Base-by-base conservation (phyloP, 2,888 invertebrate species). In the Arrhopalites spinosus region DNA sequence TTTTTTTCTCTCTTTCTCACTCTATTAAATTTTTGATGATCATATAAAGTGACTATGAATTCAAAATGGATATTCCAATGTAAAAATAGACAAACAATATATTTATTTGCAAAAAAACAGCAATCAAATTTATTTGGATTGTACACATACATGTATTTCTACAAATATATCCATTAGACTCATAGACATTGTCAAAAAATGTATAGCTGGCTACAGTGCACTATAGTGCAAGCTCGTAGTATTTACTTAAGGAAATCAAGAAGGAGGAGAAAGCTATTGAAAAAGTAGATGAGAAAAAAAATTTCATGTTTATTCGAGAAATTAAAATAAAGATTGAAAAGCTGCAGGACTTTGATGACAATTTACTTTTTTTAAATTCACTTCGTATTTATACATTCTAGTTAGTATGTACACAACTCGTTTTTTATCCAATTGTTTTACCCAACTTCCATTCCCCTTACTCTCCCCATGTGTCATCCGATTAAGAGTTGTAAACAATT, bases 311-410 rank as follows among this genome's bases (percentile, higher is more conserved):
- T 69, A 69, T 69, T 69, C 50, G 25, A 50, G 53, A 53, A 47
- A 69, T 50, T 3, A 3, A 63, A 67, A 30, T 67, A 43, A 25
- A 67, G 66, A 67, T 67, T 50, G 53, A 69, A 69, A 69, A 69
- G 50, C 69, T 69, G 47, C 69, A 74, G 74, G 70, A 75, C 71
- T 75, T 75, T 47, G 71, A 61, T 69, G 75, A 70, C 61, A 70
- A 75, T 75, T 74, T 75, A 69, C 50, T 64, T 63, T 56, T 63
- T 47, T 47, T n/a, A 71, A 75, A 75, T 75, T 53, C 53, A 47
- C 13, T 47, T 7, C 47, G 15, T 17, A 17, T 47, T n/a, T 1
- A 47, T 47, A 17, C 47, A 47, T n/a, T 47, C 15, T 47, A 13
- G 13, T 47, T 2, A 47, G n/a, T 47, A n/a, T n/a, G 15, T 15